These are phyloP conservation scores for Bombus sibiricus DNA, from an alignment of 1,140 invertebrate species.

Conservation along the genomic window DNA sequence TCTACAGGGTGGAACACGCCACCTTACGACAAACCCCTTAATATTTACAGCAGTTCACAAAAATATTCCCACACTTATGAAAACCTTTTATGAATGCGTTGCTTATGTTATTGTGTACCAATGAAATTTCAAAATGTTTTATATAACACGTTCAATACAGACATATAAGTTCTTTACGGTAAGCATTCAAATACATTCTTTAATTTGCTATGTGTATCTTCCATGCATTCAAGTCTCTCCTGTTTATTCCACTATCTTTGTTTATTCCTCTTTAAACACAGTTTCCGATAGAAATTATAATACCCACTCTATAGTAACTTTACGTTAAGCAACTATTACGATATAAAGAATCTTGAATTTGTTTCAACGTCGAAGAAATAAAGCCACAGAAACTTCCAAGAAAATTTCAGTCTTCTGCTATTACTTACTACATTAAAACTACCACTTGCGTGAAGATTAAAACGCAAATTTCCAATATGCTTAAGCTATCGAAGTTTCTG, in stretches of 20 bases:
- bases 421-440: neutral
- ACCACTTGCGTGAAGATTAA: neutral
- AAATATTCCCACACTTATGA: neutral
- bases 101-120: too few species aligned
- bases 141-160: too few species aligned
- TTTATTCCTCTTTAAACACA: neutral
- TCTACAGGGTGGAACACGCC: conserved; percentile 23
- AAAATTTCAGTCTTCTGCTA: neutral
- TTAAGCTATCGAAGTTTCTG: neutral
- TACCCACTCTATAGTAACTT: neutral
- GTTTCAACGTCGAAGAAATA: neutral
- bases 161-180: too few species aligned
- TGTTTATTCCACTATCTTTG: neutral
- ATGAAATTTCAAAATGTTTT: too few species aligned
- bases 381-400: neutral
- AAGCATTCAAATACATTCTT: neutral
- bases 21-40: neutral
- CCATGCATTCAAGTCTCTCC: neutral
- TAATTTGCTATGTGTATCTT: neutral
- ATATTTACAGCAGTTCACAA: neutral
- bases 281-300: neutral
- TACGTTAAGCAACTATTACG: neutral
- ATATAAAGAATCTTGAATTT: neutral
- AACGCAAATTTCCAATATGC: neutral
- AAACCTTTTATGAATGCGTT: too few species aligned